Evolutionary conservation across 2,113 vertebrate species (phyloP), one percentile per base, ranked within the genome.

Genomic region (Thomomys bottae): DNA sequence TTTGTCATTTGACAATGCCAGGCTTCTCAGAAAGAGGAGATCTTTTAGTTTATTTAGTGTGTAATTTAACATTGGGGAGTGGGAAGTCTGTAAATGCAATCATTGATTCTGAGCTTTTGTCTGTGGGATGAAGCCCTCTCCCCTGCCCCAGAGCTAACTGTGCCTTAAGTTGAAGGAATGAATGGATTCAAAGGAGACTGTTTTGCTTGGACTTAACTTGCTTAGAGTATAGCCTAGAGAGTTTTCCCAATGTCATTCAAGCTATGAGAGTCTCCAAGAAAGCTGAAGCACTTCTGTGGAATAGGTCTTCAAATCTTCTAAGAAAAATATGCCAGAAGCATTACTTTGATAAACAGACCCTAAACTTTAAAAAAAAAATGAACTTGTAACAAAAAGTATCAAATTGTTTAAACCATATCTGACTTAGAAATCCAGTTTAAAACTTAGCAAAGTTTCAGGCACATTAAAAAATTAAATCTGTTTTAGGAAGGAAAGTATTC

Each of bases 381-480:
- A 72, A 59, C 57, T 54, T 81, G 0, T 20, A 8, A 87, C 78
- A 45, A 57, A 34, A 95, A 96, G 92, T 93, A 93, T 71, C 57
- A 92, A 96, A 85, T 84, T 92, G 49, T 94, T 95, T 72, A 93
- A 94, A 63, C 30, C 83, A 92, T 96, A 96, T 94, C 0, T 2
- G 95, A 97, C 94, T 95, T 71, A 92, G 81, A 91, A 96, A 45
- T 96, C 94, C 90, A 91, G 84, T 97, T 97, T 97, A 97, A 97
- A 97, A 54, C 71, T 92, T 97, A 97, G 94, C 88, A 96, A 95
- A 0, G 4, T 76, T 96, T 94, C 96, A 96, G 90, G 78, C 75
- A 85, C 91, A 95, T 96, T 97, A 96, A 96, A 97, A 95, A 97
- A 97, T 96, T 94, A 95, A 94, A 95, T 96, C 88, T 18, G 40